Base-by-base conservation (phyloP, 2,888 invertebrate species). In the Pollenia griseotomentosa region DNA sequence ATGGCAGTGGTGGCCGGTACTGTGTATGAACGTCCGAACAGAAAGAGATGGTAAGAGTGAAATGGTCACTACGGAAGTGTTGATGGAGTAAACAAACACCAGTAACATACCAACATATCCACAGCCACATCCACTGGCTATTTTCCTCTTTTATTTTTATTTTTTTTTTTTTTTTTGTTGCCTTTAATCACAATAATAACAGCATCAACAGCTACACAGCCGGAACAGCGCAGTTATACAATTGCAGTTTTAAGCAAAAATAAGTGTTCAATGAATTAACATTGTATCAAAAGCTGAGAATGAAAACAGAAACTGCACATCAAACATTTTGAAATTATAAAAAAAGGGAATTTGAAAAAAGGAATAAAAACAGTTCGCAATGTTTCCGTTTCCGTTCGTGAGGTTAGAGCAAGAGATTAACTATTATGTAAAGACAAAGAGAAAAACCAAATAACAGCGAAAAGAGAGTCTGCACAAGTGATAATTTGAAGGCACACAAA, bases 21-120 rank as follows among this genome's bases (percentile, higher is more conserved):
- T 12, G 63, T 57, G 11, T 42, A 42, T 63, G 68, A 14, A n/a
- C 51, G 48, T 44, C n/a, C 53, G 42, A 23, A 16, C 68, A 59
- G 65, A 57, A 23, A 63, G 19, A 63, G 70, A 63, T 59, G 74
- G 73, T 63, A 23, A 77, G 42, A 61, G 77, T 71, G 12, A 79
- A 84, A 85, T 78, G 87, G 82, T 85, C 85, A 87, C 73, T 85
- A 80, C 87, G 87, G 87, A 87, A 87, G 87, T 87, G 87, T 85
- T 87, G 87, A 84, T 87, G 87, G 87, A 87, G 87, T 87, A 78
- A 87, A 87, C 85, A 87, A 87, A 87, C 87, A 87, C 87, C 87
- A 87, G 85, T 85, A 85, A 87, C 87, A 87, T 85, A 85, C 87
- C 87, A 85, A 87, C 61, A 87, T 85, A 85, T 87, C 85, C 87